Conservation (phyloP, 1,140 invertebrate genomes). For the Heliconius nattereri region DNA sequence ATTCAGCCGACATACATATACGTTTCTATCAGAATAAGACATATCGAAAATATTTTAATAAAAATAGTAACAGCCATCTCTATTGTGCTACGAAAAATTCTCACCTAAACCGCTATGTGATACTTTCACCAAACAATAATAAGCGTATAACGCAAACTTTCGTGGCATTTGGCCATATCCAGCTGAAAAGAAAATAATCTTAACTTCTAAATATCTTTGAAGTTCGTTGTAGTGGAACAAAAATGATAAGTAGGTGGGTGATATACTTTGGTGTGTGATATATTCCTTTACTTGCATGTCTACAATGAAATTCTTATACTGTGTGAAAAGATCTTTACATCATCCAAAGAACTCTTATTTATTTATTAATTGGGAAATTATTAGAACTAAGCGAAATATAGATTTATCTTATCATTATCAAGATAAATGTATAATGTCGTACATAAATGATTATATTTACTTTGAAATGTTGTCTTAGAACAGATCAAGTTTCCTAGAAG, state of each 20-base stretch:
- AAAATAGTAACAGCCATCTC: neutral
- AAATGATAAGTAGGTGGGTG: neutral
- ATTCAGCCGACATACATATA: too few species aligned
- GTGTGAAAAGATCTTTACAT: too few species aligned
- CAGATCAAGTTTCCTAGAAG: neutral
- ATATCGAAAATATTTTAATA: neutral
- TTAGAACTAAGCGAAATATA: too few species aligned
- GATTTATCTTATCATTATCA: too few species aligned
- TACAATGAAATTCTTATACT: neutral
- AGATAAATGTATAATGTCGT: too few species aligned
- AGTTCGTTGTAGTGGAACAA: neutral
- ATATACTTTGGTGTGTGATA: neutral
- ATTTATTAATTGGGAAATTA: too few species aligned
- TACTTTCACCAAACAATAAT: conserved; percentile 12
- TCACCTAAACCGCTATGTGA: neutral
- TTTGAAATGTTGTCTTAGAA: too few species aligned
- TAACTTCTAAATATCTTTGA: conserved; percentile 5
- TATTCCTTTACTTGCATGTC: neutral
- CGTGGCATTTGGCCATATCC: conserved; percentile 21
- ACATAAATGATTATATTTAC: too few species aligned
- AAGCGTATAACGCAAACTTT: conserved; percentile 21
- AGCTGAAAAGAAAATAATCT: conserved; percentile 13
- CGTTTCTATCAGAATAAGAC: too few species aligned
- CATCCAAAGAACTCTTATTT: too few species aligned
- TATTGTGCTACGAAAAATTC: neutral